Base-by-base conservation (phyloP, 2,113 vertebrate genomes). In the Pogonocichla stellata region DNA sequence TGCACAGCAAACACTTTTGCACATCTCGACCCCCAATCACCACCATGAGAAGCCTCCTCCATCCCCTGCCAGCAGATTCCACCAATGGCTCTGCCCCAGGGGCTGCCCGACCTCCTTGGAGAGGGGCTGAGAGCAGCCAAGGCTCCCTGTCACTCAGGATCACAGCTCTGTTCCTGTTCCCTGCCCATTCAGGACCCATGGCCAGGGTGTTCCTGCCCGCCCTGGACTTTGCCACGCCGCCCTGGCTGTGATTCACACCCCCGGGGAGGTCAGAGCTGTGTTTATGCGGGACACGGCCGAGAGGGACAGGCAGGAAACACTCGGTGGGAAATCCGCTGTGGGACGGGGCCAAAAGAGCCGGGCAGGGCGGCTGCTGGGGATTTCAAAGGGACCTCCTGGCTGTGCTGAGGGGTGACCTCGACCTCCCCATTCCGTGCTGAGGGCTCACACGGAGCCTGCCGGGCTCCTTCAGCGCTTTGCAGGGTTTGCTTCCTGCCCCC, bases 271-370 rank as follows among this genome's bases (percentile, higher is more conserved):
- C 56, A 26, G 74, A 50, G 67, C 64, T 1, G 0, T 0, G n/a
- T 38, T 47, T 0, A 0, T 24, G 20, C 0, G 43, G 72, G 36
- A 45, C 23, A 0, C 45, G 0, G 8, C 12, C 0, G 5, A 31
- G 53, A 16, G 6, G 45, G 48, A 70, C 4, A 10, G 80, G 43
- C 86, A 96, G 92, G 80, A 91, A 97, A 56, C 94, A n/a, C 62
- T 34, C 2, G 5, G 38, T 57, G 47, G 88, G 95, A 93, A 92
- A 94, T 58, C 58, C 8, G 58, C 88, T 10, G 77, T 0, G 18
- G 74, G 60, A 61, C 5, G 75, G 79, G 69, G 60, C 72, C 72
- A 36, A 8, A 43, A 5, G n/a, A 56, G 36, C 83, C 12, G 36
- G 50, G 73, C 54, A 86, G 56, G 73, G 51, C 1, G 12, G 56